phyloP scores from a whole-genome alignment of 1,140 invertebrate species.

The Calycopis cecrops region DNA sequence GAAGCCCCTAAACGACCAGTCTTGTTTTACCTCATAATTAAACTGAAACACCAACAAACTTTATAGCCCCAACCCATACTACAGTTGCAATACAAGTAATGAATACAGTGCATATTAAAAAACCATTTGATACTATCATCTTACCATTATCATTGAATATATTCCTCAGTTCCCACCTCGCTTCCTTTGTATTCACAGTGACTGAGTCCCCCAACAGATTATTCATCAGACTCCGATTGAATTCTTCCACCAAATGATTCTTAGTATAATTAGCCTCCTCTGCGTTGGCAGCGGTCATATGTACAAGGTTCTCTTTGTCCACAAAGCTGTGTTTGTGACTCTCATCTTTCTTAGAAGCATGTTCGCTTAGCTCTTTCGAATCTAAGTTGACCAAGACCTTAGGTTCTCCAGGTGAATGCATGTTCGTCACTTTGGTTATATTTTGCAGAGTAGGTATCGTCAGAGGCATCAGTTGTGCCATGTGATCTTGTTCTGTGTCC shows the following conservation, averaged over 20 bases:
- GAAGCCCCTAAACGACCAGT: too few relatives aligned
- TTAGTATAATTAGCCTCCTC: slow-evolving; percentile 48
- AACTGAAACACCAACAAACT: too few relatives aligned
- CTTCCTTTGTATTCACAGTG: slow-evolving; percentile 79
- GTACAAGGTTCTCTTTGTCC: slow-evolving; percentile 55
- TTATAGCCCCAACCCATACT: too few relatives aligned
- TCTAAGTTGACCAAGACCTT: slow-evolving; percentile 66
- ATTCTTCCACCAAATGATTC: slow-evolving; percentile 69
- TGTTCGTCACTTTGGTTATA: slow-evolving; percentile 63
- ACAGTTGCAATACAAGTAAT: too few relatives aligned
- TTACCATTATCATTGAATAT: slow-evolving; percentile 70
- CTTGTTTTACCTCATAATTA: too few relatives aligned
- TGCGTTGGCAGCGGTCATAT: slow-evolving; percentile 28
- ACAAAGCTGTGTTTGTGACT: slow-evolving; percentile 34
- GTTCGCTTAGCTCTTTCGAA: slow-evolving; percentile 65
- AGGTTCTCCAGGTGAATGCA: slow-evolving; percentile 65
- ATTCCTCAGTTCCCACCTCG: slow-evolving; percentile 65
- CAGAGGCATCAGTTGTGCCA: slow-evolving; percentile 61
- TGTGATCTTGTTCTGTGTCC: slow-evolving; percentile 62
- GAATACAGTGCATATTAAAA: too few relatives aligned
- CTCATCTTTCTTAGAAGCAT: slow-evolving; percentile 51
- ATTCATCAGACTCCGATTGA: slow-evolving; percentile 68
- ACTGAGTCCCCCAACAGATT: slow-evolving; percentile 70
- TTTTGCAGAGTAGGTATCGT: slow-evolving; percentile 60
- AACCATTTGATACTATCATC: too few relatives aligned